Evolutionary conservation across 2,888 invertebrate genomes (phyloP).

Genomic region (Unio pictorum): DNA sequence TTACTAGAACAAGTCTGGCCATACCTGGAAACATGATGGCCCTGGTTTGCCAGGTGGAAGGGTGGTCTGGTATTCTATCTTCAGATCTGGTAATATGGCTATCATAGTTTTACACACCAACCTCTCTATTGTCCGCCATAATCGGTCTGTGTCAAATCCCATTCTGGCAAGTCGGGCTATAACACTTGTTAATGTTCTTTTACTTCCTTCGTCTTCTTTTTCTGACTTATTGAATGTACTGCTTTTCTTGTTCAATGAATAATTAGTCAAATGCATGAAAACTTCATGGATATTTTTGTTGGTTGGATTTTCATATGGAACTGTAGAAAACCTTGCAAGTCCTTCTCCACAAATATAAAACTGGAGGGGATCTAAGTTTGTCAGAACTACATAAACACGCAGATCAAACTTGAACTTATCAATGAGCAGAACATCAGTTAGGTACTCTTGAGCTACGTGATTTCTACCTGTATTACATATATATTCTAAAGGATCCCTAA

Average conservation of each 20-base stretch:
- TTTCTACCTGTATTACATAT: constrained; percentile 32
- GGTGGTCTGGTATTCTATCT: constrained; percentile 66
- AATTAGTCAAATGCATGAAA: constrained; percentile 74
- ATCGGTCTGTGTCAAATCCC: constrained; percentile 68
- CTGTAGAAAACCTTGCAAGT: constrained; percentile 73
- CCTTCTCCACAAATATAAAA: constrained; percentile 70
- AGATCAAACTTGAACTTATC: constrained; percentile 74
- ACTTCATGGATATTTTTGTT: constrained; percentile 71
- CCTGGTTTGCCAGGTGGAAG: constrained; percentile 68
- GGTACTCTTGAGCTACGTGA: constrained; percentile 72
- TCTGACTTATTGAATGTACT: constrained; percentile 70
- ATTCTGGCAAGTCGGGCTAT: constrained; percentile 62
- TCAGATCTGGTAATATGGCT: constrained; percentile 73
- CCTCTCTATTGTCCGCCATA: constrained; percentile 72
- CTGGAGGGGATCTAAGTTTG: constrained; percentile 72
- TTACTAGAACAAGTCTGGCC: neutral
- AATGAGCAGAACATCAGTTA: constrained; percentile 70
- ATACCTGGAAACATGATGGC: constrained; percentile 74
- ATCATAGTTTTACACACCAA: constrained; percentile 73
- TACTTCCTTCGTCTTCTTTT: constrained; percentile 71
- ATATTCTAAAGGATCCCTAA: constrained; percentile 70
- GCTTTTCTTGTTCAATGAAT: constrained; percentile 73
- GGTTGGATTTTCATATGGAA: constrained; percentile 72
- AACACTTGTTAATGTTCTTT: constrained; percentile 72
- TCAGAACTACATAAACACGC: constrained; percentile 72